Evolutionary conservation across 1,140 invertebrate genomes (phyloP).

Genomic region (Solenopsis invicta): DNA sequence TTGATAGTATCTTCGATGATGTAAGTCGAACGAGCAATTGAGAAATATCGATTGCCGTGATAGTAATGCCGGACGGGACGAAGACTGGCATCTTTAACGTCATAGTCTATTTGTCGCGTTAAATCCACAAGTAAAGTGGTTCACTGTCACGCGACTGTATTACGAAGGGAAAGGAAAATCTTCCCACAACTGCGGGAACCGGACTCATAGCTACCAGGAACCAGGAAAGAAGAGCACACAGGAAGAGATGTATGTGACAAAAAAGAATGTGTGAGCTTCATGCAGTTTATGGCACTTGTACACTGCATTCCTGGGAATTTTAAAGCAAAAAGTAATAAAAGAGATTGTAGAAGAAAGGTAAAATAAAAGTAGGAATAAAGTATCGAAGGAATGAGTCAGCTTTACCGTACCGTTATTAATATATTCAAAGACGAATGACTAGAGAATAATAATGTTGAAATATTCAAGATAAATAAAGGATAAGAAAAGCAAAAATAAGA

Average conservation of each 20-base stretch:
- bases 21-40: not conserved
- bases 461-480: not conserved
- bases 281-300: not conserved
- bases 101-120: slow-evolving; percentile 31
- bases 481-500: not conserved
- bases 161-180: not conserved
- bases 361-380: not conserved
- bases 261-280: not conserved
- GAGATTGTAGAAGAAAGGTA: not conserved
- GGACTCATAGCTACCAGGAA: not conserved
- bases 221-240: not conserved
- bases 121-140: slow-evolving; percentile 40
- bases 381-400: not conserved
- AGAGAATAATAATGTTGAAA: not conserved
- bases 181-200: not conserved
- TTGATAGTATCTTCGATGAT: not conserved
- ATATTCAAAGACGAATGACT: not conserved
- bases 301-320: not conserved
- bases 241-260: not conserved
- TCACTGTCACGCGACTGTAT: slow-evolving; percentile 35
- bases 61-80: not conserved
- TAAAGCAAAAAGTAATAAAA: slow-evolving; percentile 8
- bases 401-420: not conserved
- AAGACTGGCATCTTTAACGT: slow-evolving; percentile 37
- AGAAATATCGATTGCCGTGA: not conserved